These are phyloP conservation scores for Coelopa pilipes DNA, from an alignment of 2,888 invertebrate species.

Conservation along the genomic window DNA sequence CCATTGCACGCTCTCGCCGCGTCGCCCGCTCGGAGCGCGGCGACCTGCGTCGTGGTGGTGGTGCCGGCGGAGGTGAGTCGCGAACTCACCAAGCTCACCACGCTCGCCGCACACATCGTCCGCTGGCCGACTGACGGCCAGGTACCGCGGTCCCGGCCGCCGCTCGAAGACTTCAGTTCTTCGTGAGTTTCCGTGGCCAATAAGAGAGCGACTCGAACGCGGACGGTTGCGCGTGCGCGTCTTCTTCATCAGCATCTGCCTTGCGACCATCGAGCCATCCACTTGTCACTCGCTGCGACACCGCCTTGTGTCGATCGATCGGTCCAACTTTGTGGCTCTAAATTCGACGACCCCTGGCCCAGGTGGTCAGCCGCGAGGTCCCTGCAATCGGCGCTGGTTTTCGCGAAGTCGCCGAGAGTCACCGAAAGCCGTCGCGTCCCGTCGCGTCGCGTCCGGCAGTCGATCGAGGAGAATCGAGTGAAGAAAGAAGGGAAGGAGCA, in stretches of 20 bases:
- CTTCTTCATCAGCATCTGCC: neutral
- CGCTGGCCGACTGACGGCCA: constrained; percentile 43
- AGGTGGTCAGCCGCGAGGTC: too few species aligned
- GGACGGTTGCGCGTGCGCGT: constrained; percentile 44
- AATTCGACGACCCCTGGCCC: too few species aligned
- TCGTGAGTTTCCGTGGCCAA: constrained; percentile 64
- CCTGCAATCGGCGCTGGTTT: too few species aligned
- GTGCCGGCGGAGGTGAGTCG: neutral
- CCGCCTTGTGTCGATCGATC: too few species aligned
- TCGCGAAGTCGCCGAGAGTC: neutral
- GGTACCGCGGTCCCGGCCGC: constrained; percentile 54
- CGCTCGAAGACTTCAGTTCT: constrained; percentile 56
- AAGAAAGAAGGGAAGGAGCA: neutral
- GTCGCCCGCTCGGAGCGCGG: neutral
- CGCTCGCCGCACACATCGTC: constrained; percentile 47
- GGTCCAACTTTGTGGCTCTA: too few species aligned
- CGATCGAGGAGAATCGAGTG: neutral
- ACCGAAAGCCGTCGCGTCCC: too few species aligned
- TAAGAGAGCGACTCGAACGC: constrained; percentile 53
- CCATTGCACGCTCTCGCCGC: neutral
- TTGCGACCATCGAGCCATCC: too few species aligned
- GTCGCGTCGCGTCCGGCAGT: neutral
- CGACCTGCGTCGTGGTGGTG: too few species aligned
- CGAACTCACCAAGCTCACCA: constrained; percentile 45
- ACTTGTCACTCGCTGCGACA: too few species aligned